Evolutionary conservation across 2,888 invertebrate genomes (phyloP).

Genomic region (Pterostichus madidus): DNA sequence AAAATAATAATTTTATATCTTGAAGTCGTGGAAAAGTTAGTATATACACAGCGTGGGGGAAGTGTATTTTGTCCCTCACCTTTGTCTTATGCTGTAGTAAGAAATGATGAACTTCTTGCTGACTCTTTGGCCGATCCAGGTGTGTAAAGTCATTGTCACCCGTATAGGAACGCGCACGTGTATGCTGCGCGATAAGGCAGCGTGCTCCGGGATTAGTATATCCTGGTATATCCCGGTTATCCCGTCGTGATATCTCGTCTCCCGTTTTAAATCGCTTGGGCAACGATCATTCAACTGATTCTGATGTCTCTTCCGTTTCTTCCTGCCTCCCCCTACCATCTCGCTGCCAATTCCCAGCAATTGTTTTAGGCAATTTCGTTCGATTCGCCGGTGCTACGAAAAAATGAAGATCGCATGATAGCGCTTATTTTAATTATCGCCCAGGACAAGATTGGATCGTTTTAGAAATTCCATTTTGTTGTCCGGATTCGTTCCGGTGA

Average conservation of each 20-base stretch:
- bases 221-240: constrained; percentile 60
- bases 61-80: no score
- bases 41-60: no score
- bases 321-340: not conserved
- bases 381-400: constrained; percentile 40
- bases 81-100: no score
- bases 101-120: no score
- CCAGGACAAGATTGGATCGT: constrained; percentile 55
- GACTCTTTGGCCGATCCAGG: constrained; percentile 19
- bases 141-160: constrained; percentile 39
- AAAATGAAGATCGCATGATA: constrained; percentile 45
- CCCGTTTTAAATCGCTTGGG: constrained; percentile 53
- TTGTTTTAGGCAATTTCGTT: constrained; percentile 58
- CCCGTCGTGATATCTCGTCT: constrained; percentile 54
- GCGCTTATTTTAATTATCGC: constrained; percentile 53
- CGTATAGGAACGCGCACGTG: constrained; percentile 50
- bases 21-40: no score
- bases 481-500: constrained; percentile 41
- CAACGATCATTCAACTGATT: constrained; percentile 63
- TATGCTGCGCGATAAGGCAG: constrained; percentile 29
- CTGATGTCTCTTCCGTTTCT: constrained; percentile 52
- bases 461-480: constrained; percentile 47
- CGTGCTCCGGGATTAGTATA: constrained; percentile 59
- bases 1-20: no score
- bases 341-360: constrained; percentile 34